Conservation (phyloP, 1,140 invertebrate species). For the Drosophila sulfurigaster region DNA sequence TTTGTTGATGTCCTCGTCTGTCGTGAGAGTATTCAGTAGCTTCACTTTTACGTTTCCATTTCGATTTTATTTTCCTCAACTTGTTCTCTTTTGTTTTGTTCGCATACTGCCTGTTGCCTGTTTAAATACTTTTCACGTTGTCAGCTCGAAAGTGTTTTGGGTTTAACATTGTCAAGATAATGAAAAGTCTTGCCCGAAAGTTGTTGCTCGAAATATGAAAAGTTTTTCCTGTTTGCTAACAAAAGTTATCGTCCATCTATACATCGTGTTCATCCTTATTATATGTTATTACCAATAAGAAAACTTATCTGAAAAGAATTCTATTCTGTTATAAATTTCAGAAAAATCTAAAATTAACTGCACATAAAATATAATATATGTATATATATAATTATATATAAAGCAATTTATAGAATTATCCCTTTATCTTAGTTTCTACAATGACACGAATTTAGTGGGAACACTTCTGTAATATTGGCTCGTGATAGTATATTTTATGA, state of each 20-base stretch:
- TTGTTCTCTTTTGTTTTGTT: conserved; percentile 24
- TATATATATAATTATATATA: too few species aligned
- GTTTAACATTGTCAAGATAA: neutral
- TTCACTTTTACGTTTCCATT: conserved; percentile 20
- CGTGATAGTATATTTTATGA: too few species aligned
- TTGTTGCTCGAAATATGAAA: neutral
- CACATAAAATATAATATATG: too few species aligned
- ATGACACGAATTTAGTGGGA: too few species aligned
- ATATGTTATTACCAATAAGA: neutral
- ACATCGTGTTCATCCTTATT: neutral
- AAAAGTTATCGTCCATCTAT: neutral
- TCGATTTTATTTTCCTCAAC: neutral
- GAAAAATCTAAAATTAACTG: too few species aligned
- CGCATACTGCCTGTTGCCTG: conserved; percentile 34
- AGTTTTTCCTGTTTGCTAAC: neutral
- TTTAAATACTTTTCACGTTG: conserved; percentile 6
- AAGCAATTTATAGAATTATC: too few species aligned
- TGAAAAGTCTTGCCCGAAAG: neutral
- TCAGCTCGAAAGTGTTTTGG: neutral
- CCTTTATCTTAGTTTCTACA: too few species aligned
- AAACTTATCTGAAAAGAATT: neutral
- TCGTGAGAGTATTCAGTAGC: conserved; percentile 78
- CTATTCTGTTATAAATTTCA: too few species aligned
- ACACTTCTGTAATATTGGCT: too few species aligned
- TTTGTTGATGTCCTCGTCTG: conserved; percentile 75